Evolutionary conservation across 2,888 invertebrate species (phyloP).

Genomic region (Thereva nobilitata): DNA sequence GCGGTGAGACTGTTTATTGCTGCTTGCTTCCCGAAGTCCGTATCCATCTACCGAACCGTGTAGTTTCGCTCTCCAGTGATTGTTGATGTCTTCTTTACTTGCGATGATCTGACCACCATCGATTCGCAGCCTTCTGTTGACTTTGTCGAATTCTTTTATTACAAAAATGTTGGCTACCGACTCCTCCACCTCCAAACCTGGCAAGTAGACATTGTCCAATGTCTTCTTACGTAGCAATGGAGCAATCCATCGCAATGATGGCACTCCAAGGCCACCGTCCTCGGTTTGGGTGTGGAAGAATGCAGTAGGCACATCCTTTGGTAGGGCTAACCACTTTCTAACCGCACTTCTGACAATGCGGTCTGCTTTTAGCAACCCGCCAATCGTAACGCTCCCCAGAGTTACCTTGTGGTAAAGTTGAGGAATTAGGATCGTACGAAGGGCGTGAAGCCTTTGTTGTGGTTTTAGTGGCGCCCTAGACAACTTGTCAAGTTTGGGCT

Average conservation of each 20-base stretch:
- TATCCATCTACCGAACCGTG: neutral
- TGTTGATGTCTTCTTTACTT: neutral
- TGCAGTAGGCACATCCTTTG: neutral
- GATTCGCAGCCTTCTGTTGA: neutral
- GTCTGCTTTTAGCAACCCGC: neutral
- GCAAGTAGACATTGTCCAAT: neutral
- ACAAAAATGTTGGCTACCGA: neutral
- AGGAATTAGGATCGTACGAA: neutral
- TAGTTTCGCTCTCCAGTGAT: neutral
- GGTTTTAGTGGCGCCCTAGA: constrained; percentile 1
- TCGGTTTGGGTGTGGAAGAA: neutral
- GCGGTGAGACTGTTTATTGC: neutral
- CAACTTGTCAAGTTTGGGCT: neutral
- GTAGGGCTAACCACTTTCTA: neutral
- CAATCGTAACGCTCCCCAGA: neutral
- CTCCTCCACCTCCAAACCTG: neutral
- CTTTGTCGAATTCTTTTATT: neutral
- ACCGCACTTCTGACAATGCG: neutral
- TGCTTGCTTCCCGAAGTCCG: neutral
- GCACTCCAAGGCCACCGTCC: neutral
- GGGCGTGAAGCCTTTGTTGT: neutral
- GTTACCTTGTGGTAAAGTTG: constrained; percentile 2
- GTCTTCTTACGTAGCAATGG: neutral
- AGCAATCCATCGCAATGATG: neutral
- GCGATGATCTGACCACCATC: neutral